Evolutionary conservation across 1,140 invertebrate species (phyloP), one percentile per base, ranked within the genome.

Genomic region (Brachionus paranguensis): DNA sequence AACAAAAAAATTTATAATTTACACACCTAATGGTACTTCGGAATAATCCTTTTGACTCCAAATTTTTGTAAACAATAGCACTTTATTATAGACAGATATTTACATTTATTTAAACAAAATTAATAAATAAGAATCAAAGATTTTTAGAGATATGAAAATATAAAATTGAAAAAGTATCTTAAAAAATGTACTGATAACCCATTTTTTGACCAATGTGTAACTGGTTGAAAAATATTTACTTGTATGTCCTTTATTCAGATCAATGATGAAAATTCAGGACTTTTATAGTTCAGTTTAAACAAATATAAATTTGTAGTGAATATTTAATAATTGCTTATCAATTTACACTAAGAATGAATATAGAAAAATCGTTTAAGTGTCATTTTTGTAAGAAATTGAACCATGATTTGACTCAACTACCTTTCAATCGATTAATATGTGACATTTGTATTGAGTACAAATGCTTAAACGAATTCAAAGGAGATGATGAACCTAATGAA

Each of bases 401-500:
- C n/a, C 43, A 50, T 1, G 27, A 76, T 27, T 27, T 76, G 43
- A 47, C 41, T 27, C 43, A 76, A 50, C 27, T 76, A n/a, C 72
- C 72, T 45, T 76, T 76, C 27, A 76, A 47, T 29, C 20, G 20
- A 12, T 76, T 24, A 17, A 76, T 76, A 27, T 76, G 72, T 27
- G 43, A 50, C 11, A 47, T 12, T 20, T 76, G 72, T 7, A 76
- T 76, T 50, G 72, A 76, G 8, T 50, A 50, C 27, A 76, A 76
- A 29, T 76, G 72, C 14, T 24, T 76, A 14, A 76, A 76, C 20
- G 72, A 76, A 47, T 76, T 76, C n/a, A 76, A 76, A 27, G 20
- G 8, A 24, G 45, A 47, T 50, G 72, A 76, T 50, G 43, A 76
- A 27, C 12, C 41, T 3, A 7, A 12, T 5, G 27, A 76, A 24